Base-by-base conservation (phyloP, 30 jellyfish, hydroid and myxozoan species). In the Chironex yamaguchii region DNA sequence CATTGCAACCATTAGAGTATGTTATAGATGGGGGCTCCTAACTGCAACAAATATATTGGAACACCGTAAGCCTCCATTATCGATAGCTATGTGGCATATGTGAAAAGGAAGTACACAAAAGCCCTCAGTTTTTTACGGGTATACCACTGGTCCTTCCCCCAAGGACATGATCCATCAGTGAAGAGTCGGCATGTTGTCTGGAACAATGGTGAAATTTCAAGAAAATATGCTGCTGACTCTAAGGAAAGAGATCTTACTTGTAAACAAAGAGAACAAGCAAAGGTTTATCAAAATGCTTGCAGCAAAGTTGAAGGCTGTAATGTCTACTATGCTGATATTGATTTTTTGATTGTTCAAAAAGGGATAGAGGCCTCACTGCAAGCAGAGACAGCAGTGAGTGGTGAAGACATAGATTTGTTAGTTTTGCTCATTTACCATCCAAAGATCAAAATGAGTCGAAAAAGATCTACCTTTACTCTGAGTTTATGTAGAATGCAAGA, bases 271-370 rank as follows among this genome's bases (percentile, higher is more conserved):
- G 3, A 54, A 54, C 22, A n/a, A 54, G 22, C 71, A 54, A 20
- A 6, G 21, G 4, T 54, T n/a, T 54, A 54, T 54, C 6, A n/a
- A 54, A 54, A 54, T 28, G 25, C 71, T 54, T 54, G 71, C 71
- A 32, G 31, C 71, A 54, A 54, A 54, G 31, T 54, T 28, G 71
- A n/a, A 9, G 12, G 62, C 62, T 48, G 62, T 48, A 48, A 48
- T n/a, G n/a, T n/a, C n/a, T n/a, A n/a, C n/a, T n/a, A n/a, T n/a
- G 90, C 50, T 58, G 95, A 72, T 52, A 84, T 84, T 2, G 90
- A 85, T 85, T 64, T 84, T 54, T 65, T 27, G 27, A 84, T 71
- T 84, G 94, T 84, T 11, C 70, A 84, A 22, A 84, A 68, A 71
- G 94, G 63, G 50, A 31, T 84, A 13, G 82, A 58, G 34, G 89